Conservation (phyloP, 2,113 vertebrate species). For the cattle (Bos taurus) region DNA sequence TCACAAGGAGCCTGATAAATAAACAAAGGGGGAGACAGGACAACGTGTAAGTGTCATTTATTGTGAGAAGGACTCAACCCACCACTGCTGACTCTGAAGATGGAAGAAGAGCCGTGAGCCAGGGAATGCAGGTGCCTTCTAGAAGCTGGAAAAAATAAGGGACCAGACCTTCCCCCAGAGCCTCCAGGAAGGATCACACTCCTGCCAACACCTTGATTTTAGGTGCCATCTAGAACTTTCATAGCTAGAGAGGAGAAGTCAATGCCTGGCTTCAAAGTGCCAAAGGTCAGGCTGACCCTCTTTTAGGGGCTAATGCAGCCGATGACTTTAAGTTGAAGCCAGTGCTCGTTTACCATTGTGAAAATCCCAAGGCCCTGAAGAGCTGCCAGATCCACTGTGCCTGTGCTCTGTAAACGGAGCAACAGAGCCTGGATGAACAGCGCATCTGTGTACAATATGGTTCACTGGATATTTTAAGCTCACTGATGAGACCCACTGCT, state of each 20-base stretch:
- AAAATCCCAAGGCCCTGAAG: background rate
- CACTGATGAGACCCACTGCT: background rate
- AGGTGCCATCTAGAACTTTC: background rate
- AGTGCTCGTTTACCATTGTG: background rate
- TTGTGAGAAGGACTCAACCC: background rate
- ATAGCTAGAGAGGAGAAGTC: background rate
- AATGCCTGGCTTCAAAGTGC: background rate
- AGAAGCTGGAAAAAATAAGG: too few relatives aligned
- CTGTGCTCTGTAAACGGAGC: background rate
- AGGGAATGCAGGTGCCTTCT: rapidly evolving
- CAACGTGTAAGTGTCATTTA: rapidly evolving
- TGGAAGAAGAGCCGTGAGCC: background rate
- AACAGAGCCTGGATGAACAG: background rate
- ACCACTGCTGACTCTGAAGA: background rate
- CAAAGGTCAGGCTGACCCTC: background rate
- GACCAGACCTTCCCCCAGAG: background rate
- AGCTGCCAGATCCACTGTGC: background rate
- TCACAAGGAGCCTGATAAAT: background rate
- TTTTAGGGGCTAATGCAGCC: background rate
- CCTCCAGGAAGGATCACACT: background rate
- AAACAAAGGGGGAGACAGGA: background rate
- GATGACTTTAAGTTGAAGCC: background rate
- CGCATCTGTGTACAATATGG: rapidly evolving
- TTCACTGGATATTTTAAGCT: background rate
- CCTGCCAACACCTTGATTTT: background rate